Percentiles rank a stretch among this genome's conserved stretches.
Evolutionary conservation across 1,140 invertebrate genomes (phyloP).

Genomic region (Centruroides sculpturatus): DNA sequence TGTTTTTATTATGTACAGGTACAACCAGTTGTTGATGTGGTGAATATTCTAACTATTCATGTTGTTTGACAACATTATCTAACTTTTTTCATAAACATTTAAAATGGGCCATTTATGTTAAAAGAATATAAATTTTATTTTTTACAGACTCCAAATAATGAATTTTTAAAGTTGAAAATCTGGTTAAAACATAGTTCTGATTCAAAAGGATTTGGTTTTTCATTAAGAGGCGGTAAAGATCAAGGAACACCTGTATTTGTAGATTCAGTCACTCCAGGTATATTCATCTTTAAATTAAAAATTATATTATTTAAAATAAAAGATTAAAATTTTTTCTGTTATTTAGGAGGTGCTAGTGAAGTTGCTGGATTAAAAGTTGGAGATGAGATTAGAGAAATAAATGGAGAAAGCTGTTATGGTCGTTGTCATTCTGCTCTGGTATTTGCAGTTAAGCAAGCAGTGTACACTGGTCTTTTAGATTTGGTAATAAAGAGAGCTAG

Average conservation of each 20-base stretch:
- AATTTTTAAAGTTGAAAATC: too few species aligned
- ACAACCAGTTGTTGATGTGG: too few species aligned
- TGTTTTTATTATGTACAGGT: too few species aligned
- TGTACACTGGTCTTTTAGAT: background rate
- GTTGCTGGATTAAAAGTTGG: conserved; percentile 7
- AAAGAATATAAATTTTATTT: too few species aligned
- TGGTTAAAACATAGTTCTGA: too few species aligned
- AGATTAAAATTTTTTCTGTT: background rate
- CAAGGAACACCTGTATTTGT: conserved; percentile 5
- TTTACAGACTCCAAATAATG: too few species aligned
- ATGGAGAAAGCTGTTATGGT: conserved; percentile 5
- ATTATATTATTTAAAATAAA: background rate
- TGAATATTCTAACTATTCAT: too few species aligned
- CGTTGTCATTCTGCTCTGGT: conserved; percentile 6
- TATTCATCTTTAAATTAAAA: background rate
- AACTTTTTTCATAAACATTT: too few species aligned
- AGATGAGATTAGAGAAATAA: conserved; percentile 9
- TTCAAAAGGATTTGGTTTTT: conserved; percentile 8
- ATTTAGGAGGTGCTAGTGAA: conserved; percentile 9
- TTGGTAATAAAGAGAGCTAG: background rate
- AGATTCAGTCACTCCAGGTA: conserved; percentile 5
- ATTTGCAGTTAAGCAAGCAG: conserved; percentile 11
- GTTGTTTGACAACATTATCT: too few species aligned
- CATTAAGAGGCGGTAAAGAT: conserved; percentile 9
- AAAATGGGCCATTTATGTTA: too few species aligned